Evolutionary conservation across 2,113 vertebrate genomes (phyloP).

Genomic region (Emydura subglobosa): DNA sequence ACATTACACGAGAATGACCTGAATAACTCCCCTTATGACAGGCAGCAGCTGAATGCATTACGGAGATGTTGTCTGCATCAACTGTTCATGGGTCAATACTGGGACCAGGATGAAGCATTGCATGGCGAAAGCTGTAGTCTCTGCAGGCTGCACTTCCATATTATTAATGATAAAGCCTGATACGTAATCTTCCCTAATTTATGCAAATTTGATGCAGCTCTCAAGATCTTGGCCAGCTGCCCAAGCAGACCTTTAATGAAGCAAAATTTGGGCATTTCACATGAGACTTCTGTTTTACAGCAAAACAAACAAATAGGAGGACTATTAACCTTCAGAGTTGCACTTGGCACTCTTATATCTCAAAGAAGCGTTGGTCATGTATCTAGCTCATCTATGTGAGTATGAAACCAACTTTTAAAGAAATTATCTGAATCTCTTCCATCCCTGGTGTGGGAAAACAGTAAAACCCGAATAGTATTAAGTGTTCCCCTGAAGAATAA

Average conservation of each 20-base stretch:
- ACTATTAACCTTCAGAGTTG: neutral
- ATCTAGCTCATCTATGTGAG: neutral
- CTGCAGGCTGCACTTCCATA: neutral
- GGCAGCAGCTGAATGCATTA: neutral
- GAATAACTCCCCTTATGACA: fast-evolving
- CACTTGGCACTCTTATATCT: neutral
- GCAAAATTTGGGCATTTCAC: fast-evolving
- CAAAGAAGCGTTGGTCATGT: neutral
- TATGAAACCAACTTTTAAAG: neutral
- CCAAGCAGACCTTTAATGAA: neutral
- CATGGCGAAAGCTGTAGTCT: fast-evolving
- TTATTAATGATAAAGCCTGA: neutral
- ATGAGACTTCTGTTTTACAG: neutral
- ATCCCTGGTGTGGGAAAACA: neutral
- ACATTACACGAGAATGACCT: neutral
- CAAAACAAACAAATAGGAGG: neutral
- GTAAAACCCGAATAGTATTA: neutral
- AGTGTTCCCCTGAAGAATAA: neutral
- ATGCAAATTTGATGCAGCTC: neutral
- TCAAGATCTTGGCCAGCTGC: neutral
- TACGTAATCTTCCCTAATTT: neutral
- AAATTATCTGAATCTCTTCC: neutral
- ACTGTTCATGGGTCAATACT: neutral
- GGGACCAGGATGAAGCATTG: neutral
- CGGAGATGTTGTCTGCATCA: neutral